Evolutionary conservation across 2,113 vertebrate genomes (phyloP).

Genomic region (Azemiops feae): DNA sequence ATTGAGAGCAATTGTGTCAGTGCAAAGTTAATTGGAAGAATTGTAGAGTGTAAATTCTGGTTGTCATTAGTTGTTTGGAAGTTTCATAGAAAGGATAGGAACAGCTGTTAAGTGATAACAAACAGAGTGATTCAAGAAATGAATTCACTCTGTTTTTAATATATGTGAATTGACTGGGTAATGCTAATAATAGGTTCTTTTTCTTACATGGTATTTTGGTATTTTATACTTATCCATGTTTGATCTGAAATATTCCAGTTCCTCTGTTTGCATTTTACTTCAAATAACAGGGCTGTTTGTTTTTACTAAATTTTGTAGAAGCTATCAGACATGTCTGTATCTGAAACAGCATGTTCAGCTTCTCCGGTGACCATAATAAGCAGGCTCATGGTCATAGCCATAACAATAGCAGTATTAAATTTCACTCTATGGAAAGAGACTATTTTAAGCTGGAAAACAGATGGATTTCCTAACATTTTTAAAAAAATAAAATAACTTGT

Average conservation of each 20-base stretch:
- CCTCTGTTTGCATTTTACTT: background rate
- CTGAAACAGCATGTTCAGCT: conserved; percentile 9
- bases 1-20: background rate
- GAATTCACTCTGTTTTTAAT: background rate
- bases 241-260: background rate
- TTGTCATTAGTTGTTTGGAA: background rate
- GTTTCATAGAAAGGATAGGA: background rate
- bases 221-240: background rate
- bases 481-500: background rate
- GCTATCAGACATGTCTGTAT: background rate
- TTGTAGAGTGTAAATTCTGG: background rate
- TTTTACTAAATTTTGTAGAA: conserved; percentile 15
- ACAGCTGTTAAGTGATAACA: background rate
- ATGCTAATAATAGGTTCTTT: background rate
- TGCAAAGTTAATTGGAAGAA: background rate
- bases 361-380: background rate
- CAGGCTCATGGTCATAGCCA: background rate
- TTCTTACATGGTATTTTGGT: background rate
- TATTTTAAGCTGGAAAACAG: background rate
- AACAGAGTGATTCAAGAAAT: background rate
- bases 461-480: background rate
- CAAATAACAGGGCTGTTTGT: background rate
- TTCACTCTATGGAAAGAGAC: background rate
- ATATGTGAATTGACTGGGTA: background rate
- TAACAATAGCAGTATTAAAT: background rate